phyloP scores from a whole-genome alignment of 2,113 vertebrate genomes.

The Aspidoscelis tigris region DNA sequence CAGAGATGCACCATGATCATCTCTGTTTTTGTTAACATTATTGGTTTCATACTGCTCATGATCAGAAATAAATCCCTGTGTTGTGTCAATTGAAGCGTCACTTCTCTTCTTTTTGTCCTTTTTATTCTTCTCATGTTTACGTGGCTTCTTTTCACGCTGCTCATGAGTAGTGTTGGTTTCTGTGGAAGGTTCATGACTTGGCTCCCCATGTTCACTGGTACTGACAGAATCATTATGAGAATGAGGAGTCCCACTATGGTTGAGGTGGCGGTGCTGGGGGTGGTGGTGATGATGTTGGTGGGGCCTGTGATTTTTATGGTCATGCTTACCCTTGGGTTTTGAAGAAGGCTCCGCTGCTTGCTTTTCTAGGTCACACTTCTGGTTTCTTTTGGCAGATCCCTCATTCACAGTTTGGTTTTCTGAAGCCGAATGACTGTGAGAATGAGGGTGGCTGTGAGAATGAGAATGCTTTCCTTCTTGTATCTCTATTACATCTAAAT shows the following conservation, averaged over 20 bases:
- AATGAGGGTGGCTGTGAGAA: constrained; percentile 70
- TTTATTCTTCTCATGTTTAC: constrained; percentile 75
- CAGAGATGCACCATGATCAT: constrained; percentile 50
- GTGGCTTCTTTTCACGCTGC: constrained; percentile 69
- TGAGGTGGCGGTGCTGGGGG: constrained; percentile 63
- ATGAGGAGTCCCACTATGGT: constrained; percentile 70
- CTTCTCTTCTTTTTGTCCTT: constrained; percentile 71
- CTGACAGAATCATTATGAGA: constrained; percentile 63
- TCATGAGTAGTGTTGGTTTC: constrained; percentile 79
- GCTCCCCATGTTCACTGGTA: constrained; percentile 64
- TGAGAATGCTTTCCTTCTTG: constrained; percentile 88
- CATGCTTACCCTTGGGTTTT: constrained; percentile 66
- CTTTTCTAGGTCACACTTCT: constrained; percentile 71
- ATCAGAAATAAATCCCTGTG: constrained; percentile 61
- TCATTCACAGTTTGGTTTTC: constrained; percentile 73
- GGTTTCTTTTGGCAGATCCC: constrained; percentile 61
- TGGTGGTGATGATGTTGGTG: constrained; percentile 63
- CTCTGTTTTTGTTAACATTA: constrained; percentile 72
- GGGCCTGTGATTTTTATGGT: constrained; percentile 55
- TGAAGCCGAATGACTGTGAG: constrained; percentile 59
- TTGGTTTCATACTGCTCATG: constrained; percentile 74
- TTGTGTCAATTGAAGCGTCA: constrained; percentile 67
- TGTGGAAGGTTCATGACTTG: constrained; percentile 69
- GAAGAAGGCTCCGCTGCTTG: constrained; percentile 48
- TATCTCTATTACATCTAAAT: constrained; percentile 88